Evolutionary conservation across 64 coral and sea anemone species (phyloP).

Genomic region (Platygyra sinensis): DNA sequence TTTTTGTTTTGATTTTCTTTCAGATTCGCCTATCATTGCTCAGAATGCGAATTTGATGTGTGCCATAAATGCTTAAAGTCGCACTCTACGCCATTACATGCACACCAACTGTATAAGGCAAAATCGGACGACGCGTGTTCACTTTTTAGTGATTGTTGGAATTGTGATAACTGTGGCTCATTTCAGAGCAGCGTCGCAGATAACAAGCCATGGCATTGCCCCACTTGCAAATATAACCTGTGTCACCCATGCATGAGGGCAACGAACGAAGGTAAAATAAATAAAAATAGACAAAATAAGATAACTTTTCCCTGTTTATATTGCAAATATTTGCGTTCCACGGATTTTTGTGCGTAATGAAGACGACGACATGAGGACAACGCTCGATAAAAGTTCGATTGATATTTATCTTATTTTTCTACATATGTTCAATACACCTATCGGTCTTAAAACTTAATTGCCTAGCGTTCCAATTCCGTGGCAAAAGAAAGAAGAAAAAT

Average conservation of each 20-base stretch:
- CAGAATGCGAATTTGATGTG: constrained; percentile 76
- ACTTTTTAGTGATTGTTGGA: constrained; percentile 72
- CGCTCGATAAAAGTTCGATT: too few relatives aligned
- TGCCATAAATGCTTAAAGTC: constrained; percentile 69
- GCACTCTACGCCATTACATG: constrained; percentile 52
- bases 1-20: background rate
- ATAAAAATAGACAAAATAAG: background rate
- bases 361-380: too few relatives aligned
- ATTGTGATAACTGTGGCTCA: constrained; percentile 84
- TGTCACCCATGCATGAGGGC: constrained; percentile 72
- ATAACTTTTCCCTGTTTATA: too few relatives aligned
- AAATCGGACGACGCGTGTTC: constrained; percentile 66
- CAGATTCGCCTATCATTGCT: constrained; percentile 73
- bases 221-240: constrained; percentile 83
- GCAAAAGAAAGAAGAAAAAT: too few relatives aligned
- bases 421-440: too few relatives aligned
- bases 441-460: too few relatives aligned
- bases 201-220: constrained; percentile 85
- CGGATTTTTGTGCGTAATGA: too few relatives aligned
- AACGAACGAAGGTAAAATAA: constrained; percentile 29
- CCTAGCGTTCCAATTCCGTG: too few relatives aligned
- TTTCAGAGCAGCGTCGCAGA: constrained; percentile 41
- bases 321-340: too few relatives aligned
- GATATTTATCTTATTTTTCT: too few relatives aligned
- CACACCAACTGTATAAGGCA: constrained; percentile 68